Evolutionary conservation across 1,140 invertebrate genomes (phyloP).

Genomic region (Spodoptera litura): DNA sequence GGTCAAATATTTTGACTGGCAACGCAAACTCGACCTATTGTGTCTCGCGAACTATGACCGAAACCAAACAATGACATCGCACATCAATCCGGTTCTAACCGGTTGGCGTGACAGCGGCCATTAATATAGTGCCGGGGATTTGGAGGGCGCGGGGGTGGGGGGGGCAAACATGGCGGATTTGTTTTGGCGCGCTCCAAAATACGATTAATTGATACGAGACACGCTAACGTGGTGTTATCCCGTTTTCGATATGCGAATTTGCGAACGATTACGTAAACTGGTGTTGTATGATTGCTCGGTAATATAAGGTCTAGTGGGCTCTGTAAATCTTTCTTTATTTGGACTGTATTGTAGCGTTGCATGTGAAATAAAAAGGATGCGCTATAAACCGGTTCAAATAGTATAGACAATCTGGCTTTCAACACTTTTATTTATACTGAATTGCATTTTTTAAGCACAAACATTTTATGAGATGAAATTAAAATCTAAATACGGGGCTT

Average conservation of each 20-base stretch:
- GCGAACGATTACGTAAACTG: slow-evolving; percentile 25
- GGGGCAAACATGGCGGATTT: slow-evolving; percentile 69
- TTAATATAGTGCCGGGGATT: slow-evolving; percentile 59
- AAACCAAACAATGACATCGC: slow-evolving; percentile 60
- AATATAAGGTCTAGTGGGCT: neutral
- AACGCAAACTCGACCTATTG: slow-evolving; percentile 38
- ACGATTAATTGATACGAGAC: slow-evolving; percentile 74
- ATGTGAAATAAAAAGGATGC: neutral
- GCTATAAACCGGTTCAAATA: neutral
- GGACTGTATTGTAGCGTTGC: neutral
- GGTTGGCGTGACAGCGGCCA: slow-evolving; percentile 71
- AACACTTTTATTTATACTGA: too few species aligned
- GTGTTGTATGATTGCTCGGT: slow-evolving; percentile 17
- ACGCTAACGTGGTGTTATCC: slow-evolving; percentile 67
- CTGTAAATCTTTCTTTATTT: slow-evolving; percentile 9
- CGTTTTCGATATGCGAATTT: slow-evolving; percentile 52
- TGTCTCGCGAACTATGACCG: slow-evolving; percentile 39
- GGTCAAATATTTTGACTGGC: slow-evolving; percentile 42
- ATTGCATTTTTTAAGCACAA: too few species aligned
- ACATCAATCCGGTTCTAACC: slow-evolving; percentile 66
- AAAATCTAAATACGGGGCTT: too few species aligned
- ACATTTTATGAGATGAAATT: too few species aligned
- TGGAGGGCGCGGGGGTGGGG: neutral
- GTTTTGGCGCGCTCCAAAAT: slow-evolving; percentile 74
- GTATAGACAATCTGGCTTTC: too few species aligned